Percentiles rank a stretch among this genome's conserved stretches.
These are phyloP conservation scores for Lasioglossum lativentre DNA, from an alignment of 2,888 invertebrate genomes.

Conservation along the genomic window DNA sequence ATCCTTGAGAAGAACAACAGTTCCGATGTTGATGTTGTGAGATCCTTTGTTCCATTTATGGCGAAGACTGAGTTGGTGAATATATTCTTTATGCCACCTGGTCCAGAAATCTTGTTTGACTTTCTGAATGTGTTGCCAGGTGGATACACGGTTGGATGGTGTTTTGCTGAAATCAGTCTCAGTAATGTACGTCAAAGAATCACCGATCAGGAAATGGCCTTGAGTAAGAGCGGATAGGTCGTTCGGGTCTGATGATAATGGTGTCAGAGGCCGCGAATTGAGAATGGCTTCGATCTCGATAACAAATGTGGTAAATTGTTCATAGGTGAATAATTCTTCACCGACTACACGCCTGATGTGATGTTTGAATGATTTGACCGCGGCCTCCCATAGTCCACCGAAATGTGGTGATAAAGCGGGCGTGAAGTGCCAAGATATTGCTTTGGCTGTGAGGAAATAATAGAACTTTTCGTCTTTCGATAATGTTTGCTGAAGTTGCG, in stretches of 20 bases:
- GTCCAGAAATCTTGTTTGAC: too few species aligned
- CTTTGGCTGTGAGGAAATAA: fast-evolving
- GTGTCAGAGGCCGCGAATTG: background rate
- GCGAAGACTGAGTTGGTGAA: too few species aligned
- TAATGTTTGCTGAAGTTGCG: background rate
- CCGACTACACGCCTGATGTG: background rate
- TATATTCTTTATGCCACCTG: too few species aligned
- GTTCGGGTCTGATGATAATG: constrained; percentile 13
- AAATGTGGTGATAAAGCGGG: background rate
- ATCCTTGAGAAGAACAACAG: too few species aligned
- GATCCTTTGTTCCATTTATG: too few species aligned
- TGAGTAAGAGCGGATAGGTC: background rate
- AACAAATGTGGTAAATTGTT: background rate
- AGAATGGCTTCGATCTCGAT: background rate
- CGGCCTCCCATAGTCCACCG: too few species aligned
- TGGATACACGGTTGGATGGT: too few species aligned
- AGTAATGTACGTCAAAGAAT: background rate
- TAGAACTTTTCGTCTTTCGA: fast-evolving
- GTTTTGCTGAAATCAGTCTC: too few species aligned
- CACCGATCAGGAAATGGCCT: constrained; percentile 10
- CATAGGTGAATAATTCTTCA: background rate
- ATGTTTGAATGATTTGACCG: background rate
- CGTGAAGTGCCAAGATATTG: background rate
- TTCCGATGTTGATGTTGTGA: too few species aligned
- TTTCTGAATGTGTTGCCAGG: too few species aligned